A percentile compares a stretch with the other conserved stretches of the same genome.
These are phyloP conservation scores for Porphyrio hochstetteri DNA, from an alignment of 2,113 vertebrate genomes.

Conservation along the genomic window DNA sequence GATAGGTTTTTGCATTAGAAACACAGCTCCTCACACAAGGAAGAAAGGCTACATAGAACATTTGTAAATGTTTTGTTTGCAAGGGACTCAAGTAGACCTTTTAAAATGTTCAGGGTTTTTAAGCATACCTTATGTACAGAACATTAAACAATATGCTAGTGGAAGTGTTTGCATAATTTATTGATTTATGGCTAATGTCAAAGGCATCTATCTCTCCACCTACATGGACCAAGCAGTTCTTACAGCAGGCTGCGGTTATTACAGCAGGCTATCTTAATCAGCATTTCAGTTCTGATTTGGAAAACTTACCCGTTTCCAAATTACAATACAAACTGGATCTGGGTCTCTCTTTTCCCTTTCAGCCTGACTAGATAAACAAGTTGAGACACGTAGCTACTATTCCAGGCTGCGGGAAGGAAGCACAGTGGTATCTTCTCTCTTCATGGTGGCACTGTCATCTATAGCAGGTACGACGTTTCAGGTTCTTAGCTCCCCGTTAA, in stretches of 20 bases:
- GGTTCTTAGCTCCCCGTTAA: not conserved
- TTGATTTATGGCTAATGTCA: slow-evolving; percentile 53
- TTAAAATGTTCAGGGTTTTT: not conserved
- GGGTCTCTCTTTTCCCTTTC: not conserved
- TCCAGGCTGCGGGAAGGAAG: not conserved
- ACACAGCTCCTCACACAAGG: not conserved
- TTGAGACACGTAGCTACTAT: not conserved
- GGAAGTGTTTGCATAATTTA: slow-evolving; percentile 38
- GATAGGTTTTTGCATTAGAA: not conserved
- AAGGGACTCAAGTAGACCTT: not conserved
- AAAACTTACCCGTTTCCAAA: not conserved
- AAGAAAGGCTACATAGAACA: not conserved
- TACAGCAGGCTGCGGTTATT: slow-evolving; percentile 37
- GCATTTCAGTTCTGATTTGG: not conserved
- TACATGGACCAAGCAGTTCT: slow-evolving; percentile 3
- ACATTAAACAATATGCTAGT: not conserved
- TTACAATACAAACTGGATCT: not conserved
- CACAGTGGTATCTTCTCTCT: not conserved
- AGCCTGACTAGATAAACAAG: not conserved
- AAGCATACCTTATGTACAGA: not conserved
- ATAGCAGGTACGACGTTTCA: not conserved
- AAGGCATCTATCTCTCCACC: slow-evolving; percentile 36
- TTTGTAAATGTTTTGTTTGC: not conserved
- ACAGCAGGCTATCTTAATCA: slow-evolving; percentile 7
- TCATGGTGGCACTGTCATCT: not conserved